phyloP scores from a whole-genome alignment of 2,113 vertebrate species.

The Puffinus mauretanicus region DNA sequence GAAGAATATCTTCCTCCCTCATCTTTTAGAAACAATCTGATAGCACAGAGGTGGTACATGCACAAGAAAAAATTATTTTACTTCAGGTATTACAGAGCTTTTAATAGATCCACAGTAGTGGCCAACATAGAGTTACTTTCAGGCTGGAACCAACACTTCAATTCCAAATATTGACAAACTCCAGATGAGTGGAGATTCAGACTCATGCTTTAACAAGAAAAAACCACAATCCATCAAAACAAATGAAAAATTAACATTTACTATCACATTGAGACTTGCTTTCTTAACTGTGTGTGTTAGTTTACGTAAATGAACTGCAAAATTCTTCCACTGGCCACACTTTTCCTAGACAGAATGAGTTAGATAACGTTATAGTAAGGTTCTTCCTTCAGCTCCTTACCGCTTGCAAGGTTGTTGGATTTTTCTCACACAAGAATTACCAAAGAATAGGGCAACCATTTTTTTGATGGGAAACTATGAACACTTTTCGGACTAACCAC shows the following conservation, averaged over 20 bases:
- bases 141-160: background rate
- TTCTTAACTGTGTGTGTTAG: background rate
- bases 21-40: background rate
- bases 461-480: background rate
- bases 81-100: background rate
- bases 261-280: background rate
- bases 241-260: background rate
- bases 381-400: background rate
- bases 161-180: background rate
- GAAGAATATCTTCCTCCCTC: background rate
- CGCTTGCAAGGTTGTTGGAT: background rate
- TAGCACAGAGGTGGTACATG: background rate
- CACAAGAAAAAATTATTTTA: background rate
- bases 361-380: background rate
- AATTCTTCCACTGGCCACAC: background rate
- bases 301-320: background rate
- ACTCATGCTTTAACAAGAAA: background rate
- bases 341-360: background rate
- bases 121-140: background rate
- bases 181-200: background rate
- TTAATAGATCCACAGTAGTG: background rate
- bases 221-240: background rate
- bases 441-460: background rate
- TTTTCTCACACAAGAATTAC: background rate
- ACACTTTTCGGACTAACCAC: background rate